These are phyloP conservation scores for Drosophila pullipes DNA, from an alignment of 2,888 invertebrate species.

Conservation along the genomic window DNA sequence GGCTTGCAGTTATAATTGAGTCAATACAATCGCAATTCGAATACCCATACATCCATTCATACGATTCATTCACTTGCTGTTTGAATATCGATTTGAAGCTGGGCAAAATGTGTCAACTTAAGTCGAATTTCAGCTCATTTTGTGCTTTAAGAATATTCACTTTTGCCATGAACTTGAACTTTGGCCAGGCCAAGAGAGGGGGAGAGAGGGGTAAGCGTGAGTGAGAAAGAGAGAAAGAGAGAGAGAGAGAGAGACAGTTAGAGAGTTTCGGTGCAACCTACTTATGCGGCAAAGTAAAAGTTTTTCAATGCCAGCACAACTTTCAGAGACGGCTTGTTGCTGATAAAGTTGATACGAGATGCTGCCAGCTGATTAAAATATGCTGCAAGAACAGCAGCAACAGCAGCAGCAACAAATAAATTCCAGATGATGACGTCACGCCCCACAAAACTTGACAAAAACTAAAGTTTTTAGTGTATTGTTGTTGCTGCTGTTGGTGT, in stretches of 20 bases:
- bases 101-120: constrained; percentile 18
- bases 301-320: constrained; percentile 71
- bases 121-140: background rate
- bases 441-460: constrained; percentile 38
- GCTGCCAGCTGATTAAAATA: constrained; percentile 37
- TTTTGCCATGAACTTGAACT: constrained; percentile 65
- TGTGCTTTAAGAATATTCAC: constrained; percentile 27
- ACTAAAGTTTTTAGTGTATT: constrained; percentile 17
- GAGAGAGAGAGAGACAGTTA: background rate
- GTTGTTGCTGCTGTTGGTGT: constrained; percentile 15
- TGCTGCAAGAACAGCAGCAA: constrained; percentile 14
- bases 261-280: constrained; percentile 54
- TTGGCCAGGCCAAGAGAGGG: constrained; percentile 12
- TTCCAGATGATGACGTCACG: constrained; percentile 53
- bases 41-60: background rate
- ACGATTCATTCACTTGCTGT: constrained; percentile 14
- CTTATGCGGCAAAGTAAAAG: constrained; percentile 69
- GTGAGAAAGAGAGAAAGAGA: background rate
- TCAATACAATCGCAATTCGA: background rate
- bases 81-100: constrained; percentile 16
- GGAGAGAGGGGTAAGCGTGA: background rate
- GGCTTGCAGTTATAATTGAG: background rate
- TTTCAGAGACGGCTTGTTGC: constrained; percentile 41
- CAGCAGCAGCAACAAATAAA: constrained; percentile 14
- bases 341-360: constrained; percentile 46